Percentiles rank a stretch among this genome's conserved stretches.
phyloP scores from a whole-genome alignment of 2,797 vertebrate species.

The Acanthurus leucopareius region DNA sequence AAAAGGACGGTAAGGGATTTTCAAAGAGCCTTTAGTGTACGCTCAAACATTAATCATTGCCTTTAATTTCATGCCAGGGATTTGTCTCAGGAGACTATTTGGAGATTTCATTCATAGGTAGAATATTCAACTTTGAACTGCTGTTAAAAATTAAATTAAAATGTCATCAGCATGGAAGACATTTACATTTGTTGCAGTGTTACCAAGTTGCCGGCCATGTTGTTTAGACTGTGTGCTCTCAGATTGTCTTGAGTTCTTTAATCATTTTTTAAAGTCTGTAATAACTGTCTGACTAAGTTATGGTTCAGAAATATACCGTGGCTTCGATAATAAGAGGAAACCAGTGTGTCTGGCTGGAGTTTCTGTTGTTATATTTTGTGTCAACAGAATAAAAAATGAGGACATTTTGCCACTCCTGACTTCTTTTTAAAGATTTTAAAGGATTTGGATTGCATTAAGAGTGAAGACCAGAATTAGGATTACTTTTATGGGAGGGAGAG shows the following conservation, averaged over 20 bases:
- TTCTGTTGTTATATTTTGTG: not conserved
- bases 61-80: not conserved
- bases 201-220: not conserved
- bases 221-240: not conserved
- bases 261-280: not conserved
- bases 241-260: not conserved
- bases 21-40: not conserved
- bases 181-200: not conserved
- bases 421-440: conserved; percentile 48
- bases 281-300: not conserved
- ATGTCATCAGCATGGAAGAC: not conserved
- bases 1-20: conserved; percentile 12
- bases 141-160: not conserved
- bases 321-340: not conserved
- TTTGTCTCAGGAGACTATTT: not conserved
- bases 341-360: not conserved
- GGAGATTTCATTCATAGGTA: not conserved
- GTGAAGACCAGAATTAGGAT: conserved; percentile 48
- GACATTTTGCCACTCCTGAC: conserved; percentile 29
- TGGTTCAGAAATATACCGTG: not conserved
- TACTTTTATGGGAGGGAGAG: conserved; percentile 40
- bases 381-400: not conserved
- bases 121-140: not conserved
- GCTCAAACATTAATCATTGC: not conserved
- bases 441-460: conserved; percentile 59